These are phyloP conservation scores for Proteles cristata DNA, from an alignment of 2,113 vertebrate genomes.

Conservation along the genomic window DNA sequence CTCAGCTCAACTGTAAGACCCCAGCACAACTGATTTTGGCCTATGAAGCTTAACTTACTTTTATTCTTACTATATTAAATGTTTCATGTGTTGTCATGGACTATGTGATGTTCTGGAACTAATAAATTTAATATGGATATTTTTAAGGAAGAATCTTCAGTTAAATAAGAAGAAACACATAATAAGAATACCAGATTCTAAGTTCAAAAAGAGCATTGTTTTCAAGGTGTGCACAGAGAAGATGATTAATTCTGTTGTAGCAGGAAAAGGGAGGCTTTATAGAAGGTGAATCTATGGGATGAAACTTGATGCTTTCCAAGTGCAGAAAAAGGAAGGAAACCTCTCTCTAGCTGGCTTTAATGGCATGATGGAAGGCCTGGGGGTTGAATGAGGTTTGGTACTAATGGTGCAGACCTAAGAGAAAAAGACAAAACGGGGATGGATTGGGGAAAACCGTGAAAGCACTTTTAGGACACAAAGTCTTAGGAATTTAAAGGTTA, in stretches of 20 bases:
- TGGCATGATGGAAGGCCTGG: neutral
- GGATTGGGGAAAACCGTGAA: neutral
- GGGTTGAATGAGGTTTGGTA: accelerated
- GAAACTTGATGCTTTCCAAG: neutral
- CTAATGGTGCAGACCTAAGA: neutral
- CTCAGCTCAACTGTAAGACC: neutral
- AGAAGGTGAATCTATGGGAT: neutral
- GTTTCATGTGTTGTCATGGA: neutral
- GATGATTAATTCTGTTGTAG: neutral
- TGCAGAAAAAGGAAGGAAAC: neutral
- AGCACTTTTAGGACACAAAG: neutral
- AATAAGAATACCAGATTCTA: neutral
- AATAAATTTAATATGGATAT: neutral
- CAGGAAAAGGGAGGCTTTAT: neutral
- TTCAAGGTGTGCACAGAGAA: neutral
- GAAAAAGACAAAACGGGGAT: neutral
- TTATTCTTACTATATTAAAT: neutral
- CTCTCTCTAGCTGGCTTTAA: neutral
- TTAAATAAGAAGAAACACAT: neutral
- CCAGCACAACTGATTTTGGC: neutral
- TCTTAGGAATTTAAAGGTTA: neutral
- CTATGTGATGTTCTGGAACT: neutral
- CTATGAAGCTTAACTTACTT: neutral
- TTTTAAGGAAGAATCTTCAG: neutral
- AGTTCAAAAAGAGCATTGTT: neutral